Percentiles rank a stretch among this genome's conserved stretches.
Evolutionary conservation across 2,797 vertebrate genomes (phyloP).

Genomic region (Tiaroga cobitis): DNA sequence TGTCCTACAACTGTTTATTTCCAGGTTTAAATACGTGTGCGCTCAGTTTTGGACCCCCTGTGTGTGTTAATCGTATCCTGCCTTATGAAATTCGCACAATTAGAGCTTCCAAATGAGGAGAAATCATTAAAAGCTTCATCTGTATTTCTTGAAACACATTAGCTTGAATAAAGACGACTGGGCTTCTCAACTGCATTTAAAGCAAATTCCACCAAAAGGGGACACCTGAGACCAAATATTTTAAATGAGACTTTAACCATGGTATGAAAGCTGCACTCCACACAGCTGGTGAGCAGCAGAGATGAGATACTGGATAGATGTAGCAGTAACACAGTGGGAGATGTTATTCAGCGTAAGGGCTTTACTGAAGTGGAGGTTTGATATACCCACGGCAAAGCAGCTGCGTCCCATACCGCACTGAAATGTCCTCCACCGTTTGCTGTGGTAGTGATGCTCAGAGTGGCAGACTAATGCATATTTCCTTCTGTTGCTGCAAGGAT

Average conservation of each 20-base stretch:
- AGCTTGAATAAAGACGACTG: constrained; percentile 11
- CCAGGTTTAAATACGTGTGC: not conserved
- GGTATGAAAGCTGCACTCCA: not conserved
- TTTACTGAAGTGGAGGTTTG: constrained; percentile 23
- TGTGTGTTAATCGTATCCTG: constrained; percentile 1
- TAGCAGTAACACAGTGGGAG: constrained; percentile 41
- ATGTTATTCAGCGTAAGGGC: constrained; percentile 40
- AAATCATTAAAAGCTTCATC: not conserved
- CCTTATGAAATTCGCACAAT: constrained; percentile 2
- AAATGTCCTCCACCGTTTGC: constrained; percentile 19
- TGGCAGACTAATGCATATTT: constrained; percentile 21
- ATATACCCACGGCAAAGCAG: constrained; percentile 45
- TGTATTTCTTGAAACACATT: not conserved
- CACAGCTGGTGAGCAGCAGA: constrained; percentile 29
- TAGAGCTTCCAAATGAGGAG: constrained; percentile 1
- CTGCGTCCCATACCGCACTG: constrained; percentile 27
- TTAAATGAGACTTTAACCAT: constrained; percentile 26
- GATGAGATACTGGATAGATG: constrained; percentile 47
- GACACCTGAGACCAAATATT: constrained; percentile 33
- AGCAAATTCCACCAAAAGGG: constrained; percentile 24
- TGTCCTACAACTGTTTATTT: not conserved
- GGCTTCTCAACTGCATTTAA: not conserved
- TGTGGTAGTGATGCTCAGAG: constrained; percentile 1
- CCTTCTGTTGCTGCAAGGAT: constrained; percentile 38
- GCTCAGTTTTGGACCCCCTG: constrained; percentile 5